phyloP scores from a whole-genome alignment of 2,113 vertebrate genomes.

The Zosterops hypoxanthus region DNA sequence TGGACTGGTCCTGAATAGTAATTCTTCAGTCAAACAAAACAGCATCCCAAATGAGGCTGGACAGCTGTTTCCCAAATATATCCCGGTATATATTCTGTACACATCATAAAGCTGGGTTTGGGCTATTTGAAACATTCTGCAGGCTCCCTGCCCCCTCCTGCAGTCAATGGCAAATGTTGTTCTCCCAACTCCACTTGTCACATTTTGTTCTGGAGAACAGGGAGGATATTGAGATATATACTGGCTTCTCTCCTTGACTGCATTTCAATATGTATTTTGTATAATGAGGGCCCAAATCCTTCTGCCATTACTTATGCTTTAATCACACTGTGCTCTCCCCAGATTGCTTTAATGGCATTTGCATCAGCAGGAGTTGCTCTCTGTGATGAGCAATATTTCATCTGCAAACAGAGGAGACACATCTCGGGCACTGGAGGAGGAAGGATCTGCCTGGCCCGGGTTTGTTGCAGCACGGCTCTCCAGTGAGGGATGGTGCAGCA shows the following conservation, averaged over 20 bases:
- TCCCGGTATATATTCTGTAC: neutral
- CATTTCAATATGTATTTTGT: slow-evolving; percentile 47
- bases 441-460: neutral
- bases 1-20: neutral
- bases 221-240: slow-evolving; percentile 40
- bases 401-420: slow-evolving; percentile 12
- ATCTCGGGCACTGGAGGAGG: neutral
- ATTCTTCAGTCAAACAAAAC: neutral
- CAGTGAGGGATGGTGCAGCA: neutral
- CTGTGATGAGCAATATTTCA: slow-evolving; percentile 31
- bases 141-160: slow-evolving; percentile 28
- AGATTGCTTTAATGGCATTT: slow-evolving; percentile 44
- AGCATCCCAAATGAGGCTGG: neutral
- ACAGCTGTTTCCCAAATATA: slow-evolving; percentile 46
- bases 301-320: slow-evolving; percentile 35
- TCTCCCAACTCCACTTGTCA: slow-evolving; percentile 43
- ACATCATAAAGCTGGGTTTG: neutral
- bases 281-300: slow-evolving; percentile 55
- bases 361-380: slow-evolving; percentile 39
- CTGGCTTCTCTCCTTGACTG: slow-evolving; percentile 40
- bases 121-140: neutral
- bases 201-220: slow-evolving; percentile 36
- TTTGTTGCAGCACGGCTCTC: neutral
- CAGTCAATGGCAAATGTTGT: slow-evolving; percentile 38
- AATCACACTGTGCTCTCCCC: slow-evolving; percentile 52